A percentile compares a stretch with the other conserved stretches of the same genome.
phyloP scores from a whole-genome alignment of 2,797 vertebrate species.

The Peromyscus attwateri region DNA sequence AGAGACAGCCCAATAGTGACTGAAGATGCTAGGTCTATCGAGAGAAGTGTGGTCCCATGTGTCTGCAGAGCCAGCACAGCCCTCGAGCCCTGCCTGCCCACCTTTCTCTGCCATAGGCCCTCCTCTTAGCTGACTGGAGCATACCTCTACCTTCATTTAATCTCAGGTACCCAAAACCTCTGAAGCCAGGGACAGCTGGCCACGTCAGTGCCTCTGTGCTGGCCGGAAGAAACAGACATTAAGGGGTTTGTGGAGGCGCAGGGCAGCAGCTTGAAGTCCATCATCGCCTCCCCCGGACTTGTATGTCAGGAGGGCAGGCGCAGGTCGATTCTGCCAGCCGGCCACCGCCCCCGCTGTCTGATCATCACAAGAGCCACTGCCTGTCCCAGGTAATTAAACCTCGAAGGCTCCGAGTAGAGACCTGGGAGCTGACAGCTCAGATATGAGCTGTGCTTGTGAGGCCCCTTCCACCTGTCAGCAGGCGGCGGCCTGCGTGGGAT shows the following conservation, averaged over 20 bases:
- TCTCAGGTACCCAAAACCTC: background rate
- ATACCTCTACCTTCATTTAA: background rate
- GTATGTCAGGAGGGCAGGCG: background rate
- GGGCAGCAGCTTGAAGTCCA: background rate
- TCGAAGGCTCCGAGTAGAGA: background rate
- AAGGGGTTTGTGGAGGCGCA: background rate
- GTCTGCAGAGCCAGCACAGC: background rate
- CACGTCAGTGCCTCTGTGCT: background rate
- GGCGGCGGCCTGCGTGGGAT: background rate
- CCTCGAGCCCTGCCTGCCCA: background rate
- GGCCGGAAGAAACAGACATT: background rate
- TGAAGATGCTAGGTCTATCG: rapidly evolving
- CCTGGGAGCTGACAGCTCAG: slow-evolving; percentile 55
- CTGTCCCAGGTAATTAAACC: slow-evolving; percentile 55
- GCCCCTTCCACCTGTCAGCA: background rate
- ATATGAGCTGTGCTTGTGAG: background rate
- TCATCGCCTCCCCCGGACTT: background rate
- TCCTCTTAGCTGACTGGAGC: background rate
- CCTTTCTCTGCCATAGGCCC: background rate
- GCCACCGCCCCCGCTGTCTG: background rate
- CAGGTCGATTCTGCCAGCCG: background rate
- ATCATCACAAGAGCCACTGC: background rate
- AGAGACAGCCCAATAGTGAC: rapidly evolving
- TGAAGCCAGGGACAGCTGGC: background rate
- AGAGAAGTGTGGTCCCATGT: background rate